These are phyloP conservation scores for Leptobrachium leishanense DNA, from an alignment of 2,113 vertebrate species.

Conservation along the genomic window DNA sequence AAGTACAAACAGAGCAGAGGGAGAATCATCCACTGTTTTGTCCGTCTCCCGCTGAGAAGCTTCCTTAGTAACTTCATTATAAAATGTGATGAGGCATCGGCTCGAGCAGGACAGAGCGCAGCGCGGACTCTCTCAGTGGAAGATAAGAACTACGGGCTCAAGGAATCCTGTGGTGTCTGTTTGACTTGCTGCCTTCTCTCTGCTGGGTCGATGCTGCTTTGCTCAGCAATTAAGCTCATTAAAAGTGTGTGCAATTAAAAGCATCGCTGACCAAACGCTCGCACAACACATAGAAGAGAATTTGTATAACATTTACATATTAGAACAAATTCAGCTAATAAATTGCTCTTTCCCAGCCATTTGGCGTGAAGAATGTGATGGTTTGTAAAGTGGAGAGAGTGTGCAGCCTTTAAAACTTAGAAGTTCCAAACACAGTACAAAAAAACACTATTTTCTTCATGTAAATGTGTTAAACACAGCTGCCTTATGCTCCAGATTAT, in stretches of 20 bases:
- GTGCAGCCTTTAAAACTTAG: too few species aligned
- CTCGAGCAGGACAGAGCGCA: conserved; percentile 34
- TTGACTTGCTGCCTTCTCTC: conserved; percentile 38
- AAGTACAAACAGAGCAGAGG: conserved; percentile 47
- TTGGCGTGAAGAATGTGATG: neutral
- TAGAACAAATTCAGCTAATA: neutral
- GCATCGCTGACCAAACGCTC: neutral
- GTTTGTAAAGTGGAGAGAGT: too few species aligned
- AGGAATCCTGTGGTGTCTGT: conserved; percentile 43
- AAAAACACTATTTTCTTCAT: too few species aligned
- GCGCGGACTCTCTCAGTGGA: conserved; percentile 34
- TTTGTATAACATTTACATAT: neutral
- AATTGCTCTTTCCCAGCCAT: neutral
- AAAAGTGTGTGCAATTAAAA: conserved; percentile 36
- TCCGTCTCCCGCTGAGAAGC: conserved; percentile 38
- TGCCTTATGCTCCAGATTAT: too few species aligned
- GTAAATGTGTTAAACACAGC: too few species aligned
- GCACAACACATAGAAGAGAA: neutral
- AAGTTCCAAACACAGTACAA: too few species aligned
- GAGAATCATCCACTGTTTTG: conserved; percentile 45
- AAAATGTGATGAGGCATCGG: conserved; percentile 46
- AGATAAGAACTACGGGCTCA: conserved; percentile 42
- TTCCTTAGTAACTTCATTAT: conserved; percentile 48
- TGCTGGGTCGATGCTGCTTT: conserved; percentile 21
- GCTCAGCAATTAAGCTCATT: conserved; percentile 41